Percentiles rank a stretch among this genome's conserved stretches.
These are phyloP conservation scores for Hemiscyllium ocellatum DNA, from an alignment of 2,113 vertebrate species.

Conservation along the genomic window DNA sequence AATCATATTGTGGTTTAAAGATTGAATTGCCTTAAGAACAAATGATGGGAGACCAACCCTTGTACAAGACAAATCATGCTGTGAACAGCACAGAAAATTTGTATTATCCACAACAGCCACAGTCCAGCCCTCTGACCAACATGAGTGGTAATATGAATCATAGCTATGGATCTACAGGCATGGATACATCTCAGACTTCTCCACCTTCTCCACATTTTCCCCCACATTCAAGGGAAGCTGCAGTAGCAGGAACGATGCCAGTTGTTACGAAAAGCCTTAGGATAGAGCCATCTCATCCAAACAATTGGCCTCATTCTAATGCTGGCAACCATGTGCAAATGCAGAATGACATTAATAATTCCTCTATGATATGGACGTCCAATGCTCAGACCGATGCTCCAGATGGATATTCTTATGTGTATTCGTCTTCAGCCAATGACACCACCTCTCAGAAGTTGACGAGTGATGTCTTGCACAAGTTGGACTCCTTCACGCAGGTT, in stretches of 20 bases:
- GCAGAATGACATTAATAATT: conserved; percentile 56
- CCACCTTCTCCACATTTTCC: conserved; percentile 68
- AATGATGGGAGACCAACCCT: conserved; percentile 71
- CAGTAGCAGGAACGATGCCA: conserved; percentile 52
- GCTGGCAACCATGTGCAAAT: conserved; percentile 61
- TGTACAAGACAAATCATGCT: conserved; percentile 67
- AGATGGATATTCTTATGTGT: conserved; percentile 54
- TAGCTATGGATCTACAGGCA: conserved; percentile 59
- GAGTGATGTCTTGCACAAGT: conserved; percentile 66
- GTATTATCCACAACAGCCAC: conserved; percentile 63
- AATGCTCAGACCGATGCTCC: conserved; percentile 55
- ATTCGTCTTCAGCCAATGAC: conserved; percentile 55
- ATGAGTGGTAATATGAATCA: conserved; percentile 53
- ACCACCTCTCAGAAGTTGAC: conserved; percentile 61
- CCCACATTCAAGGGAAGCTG: conserved; percentile 58
- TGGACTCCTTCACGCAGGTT: conserved; percentile 78
- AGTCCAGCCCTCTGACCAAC: conserved; percentile 54
- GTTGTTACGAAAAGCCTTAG: conserved; percentile 60
- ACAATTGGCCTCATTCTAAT: conserved; percentile 57
- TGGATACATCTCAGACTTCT: conserved; percentile 61
- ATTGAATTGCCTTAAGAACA: conserved; percentile 42
- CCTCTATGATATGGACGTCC: conserved; percentile 61
- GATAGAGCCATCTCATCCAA: conserved; percentile 59
- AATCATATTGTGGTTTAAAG: neutral
- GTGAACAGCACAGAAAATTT: conserved; percentile 59